Base-by-base conservation (phyloP, 2,113 vertebrate species). In the Pluvianellus socialis region DNA sequence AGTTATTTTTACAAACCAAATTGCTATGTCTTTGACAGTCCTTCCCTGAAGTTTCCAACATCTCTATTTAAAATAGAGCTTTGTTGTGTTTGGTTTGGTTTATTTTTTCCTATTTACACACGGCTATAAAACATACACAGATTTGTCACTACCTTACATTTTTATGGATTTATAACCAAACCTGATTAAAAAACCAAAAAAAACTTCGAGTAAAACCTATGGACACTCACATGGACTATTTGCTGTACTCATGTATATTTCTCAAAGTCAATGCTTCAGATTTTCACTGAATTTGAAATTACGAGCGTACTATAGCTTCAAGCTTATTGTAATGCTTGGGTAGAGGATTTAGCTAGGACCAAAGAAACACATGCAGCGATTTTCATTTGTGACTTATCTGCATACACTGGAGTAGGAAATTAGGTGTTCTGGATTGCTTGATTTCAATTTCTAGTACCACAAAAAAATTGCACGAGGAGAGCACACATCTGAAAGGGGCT, bases 1-100 rank as follows among this genome's bases (percentile, higher is more conserved):
- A 98, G 97, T 98, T 94, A 97, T 96, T 92, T 86, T 93, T 97
- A 96, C 93, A 97, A 97, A 94, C 95, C 96, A 97, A 98, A 98
- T 97, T 98, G 91, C 97, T 98, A 96, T 67, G 94, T 97, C 94
- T 89, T 97, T 96, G 94, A 94, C 90, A 98, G 96, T 49, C 84
- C 89, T 97, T 97, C 86, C 91, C 92, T 96, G 66, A 85, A 91
- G 80, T 84, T 97, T 96, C 90, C 86, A 96, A 96, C 88, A 94
- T 96, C 96, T 98, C 88, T 94, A 92, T 95, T 93, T 96, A 93
- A 96, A 97, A 97, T 53, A 85, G 89, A 65, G 30, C 6, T 63
- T 70, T 84, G 55, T 44, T 44, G 47, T 47, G 38, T 47, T 47
- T 20, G 28, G 21, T 35, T 55, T 6, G 30, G 14, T 12, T 30